phyloP scores from a whole-genome alignment of 2,113 vertebrate genomes.

The Myrmecophaga tridactyla region DNA sequence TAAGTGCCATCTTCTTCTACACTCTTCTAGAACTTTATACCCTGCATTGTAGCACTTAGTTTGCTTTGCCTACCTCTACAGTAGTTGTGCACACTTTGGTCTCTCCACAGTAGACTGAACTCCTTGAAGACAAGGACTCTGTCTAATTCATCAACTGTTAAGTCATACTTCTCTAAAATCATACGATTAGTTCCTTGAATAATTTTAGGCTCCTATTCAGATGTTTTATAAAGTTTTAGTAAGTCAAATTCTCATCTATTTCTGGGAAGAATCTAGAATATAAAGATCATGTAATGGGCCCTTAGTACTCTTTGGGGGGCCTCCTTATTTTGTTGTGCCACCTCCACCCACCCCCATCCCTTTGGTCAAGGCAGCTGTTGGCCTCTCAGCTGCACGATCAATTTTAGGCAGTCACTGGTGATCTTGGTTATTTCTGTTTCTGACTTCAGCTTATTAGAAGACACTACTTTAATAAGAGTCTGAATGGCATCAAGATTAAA shows the following conservation, averaged over 20 bases:
- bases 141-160: background rate
- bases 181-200: background rate
- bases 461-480: background rate
- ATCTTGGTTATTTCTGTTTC: background rate
- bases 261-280: background rate
- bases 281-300: background rate
- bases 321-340: background rate
- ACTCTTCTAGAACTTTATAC: too few species aligned
- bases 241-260: background rate
- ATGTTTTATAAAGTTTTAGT: background rate
- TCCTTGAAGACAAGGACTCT: background rate
- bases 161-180: background rate
- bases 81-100: background rate
- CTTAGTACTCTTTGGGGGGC: background rate
- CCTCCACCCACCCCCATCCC: accelerated
- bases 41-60: too few species aligned
- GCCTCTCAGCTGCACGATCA: background rate
- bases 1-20: background rate
- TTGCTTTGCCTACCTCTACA: background rate
- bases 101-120: background rate
- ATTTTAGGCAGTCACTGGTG: background rate
- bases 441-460: background rate
- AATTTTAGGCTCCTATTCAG: background rate
- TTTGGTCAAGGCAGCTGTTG: background rate
- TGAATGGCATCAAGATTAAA: background rate